Conservation (phyloP, 2,113 vertebrate genomes). For the Cavia porcellus region DNA sequence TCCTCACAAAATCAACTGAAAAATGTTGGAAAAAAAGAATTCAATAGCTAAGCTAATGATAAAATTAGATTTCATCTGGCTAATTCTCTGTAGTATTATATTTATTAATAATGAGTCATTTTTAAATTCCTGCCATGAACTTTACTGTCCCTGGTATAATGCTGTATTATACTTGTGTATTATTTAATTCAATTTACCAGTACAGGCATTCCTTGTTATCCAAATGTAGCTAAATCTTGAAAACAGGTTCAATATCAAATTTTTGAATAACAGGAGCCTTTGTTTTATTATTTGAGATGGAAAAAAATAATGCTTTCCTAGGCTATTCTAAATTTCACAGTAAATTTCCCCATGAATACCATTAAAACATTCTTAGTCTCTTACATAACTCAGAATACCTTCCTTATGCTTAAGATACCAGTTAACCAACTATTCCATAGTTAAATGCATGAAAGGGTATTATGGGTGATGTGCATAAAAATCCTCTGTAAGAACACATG, state of each 20-base stretch:
- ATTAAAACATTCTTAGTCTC: not conserved
- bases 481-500: not conserved
- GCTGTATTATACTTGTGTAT: not conserved
- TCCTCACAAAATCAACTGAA: not conserved
- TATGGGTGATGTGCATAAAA: not conserved
- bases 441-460: not conserved
- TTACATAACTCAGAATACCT: slow-evolving; percentile 2
- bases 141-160: not conserved
- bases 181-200: slow-evolving; percentile 48
- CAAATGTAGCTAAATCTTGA: slow-evolving; percentile 26
- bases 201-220: slow-evolving; percentile 46
- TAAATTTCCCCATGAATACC: not conserved
- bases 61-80: slow-evolving; percentile 7
- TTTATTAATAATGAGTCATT: not conserved
- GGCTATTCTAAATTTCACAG: not conserved
- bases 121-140: not conserved
- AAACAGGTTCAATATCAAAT: not conserved
- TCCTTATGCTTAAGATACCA: not conserved
- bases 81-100: not conserved
- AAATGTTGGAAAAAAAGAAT: not conserved
- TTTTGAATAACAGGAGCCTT: slow-evolving; percentile 46
- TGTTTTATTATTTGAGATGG: slow-evolving; percentile 54
- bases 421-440: slow-evolving; percentile 25
- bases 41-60: not conserved
- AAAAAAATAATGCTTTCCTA: slow-evolving; percentile 37